Conservation (phyloP, 2,797 vertebrate genomes). For the Manis javanica region DNA sequence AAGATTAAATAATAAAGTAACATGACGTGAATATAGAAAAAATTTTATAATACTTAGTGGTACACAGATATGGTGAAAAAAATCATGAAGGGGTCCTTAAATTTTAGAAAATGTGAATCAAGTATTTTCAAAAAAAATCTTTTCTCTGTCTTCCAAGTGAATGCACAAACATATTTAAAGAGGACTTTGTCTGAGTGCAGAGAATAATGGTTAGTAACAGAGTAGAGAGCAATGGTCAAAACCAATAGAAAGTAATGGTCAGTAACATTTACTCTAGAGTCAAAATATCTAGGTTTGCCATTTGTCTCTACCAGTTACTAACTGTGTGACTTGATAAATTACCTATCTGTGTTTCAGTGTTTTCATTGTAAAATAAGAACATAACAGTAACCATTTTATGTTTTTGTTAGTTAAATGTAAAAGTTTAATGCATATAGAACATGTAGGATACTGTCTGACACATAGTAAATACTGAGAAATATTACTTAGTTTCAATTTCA, state of each 20-base stretch:
- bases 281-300: slow-evolving; percentile 1
- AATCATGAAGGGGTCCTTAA: not conserved
- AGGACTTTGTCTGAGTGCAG: not conserved
- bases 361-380: not conserved
- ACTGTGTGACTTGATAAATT: not conserved
- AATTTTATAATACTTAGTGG: not conserved
- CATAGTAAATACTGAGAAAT: not conserved
- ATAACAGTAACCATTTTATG: not conserved
- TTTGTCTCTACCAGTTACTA: not conserved
- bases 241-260: not conserved
- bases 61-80: not conserved
- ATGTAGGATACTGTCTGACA: not conserved
- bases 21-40: slow-evolving; percentile 27
- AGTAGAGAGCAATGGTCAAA: not conserved
- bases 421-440: not conserved
- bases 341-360: not conserved
- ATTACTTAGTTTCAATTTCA: not conserved
- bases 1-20: slow-evolving; percentile 35
- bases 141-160: not conserved
- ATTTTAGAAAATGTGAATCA: slow-evolving; percentile 25
- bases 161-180: slow-evolving; percentile 4
- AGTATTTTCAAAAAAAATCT: not conserved
- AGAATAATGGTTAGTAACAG: not conserved
- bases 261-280: not conserved
- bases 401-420: slow-evolving; percentile 9